A percentile compares a stretch with the other conserved stretches of the same genome.
Conservation (phyloP, 2,888 invertebrate genomes). For the Xestobium rufovillosum region DNA sequence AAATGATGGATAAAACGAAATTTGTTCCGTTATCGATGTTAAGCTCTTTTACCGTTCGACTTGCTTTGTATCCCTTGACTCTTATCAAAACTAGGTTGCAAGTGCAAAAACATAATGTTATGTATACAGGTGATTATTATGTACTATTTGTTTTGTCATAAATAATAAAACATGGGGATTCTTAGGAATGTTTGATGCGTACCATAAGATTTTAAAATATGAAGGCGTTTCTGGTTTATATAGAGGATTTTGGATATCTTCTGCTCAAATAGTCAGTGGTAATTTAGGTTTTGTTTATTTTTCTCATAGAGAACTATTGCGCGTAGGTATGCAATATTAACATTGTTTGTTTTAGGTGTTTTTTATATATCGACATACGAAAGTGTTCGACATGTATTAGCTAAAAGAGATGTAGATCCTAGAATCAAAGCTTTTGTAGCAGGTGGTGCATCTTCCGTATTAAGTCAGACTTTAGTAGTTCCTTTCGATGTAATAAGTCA, state of each 20-base stretch:
- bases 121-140: conserved; percentile 60
- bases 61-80: conserved; percentile 84
- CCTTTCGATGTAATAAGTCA: conserved; percentile 96
- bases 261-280: conserved; percentile 54
- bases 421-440: conserved; percentile 73
- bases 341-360: conserved; percentile 55
- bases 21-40: conserved; percentile 89
- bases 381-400: conserved; percentile 74
- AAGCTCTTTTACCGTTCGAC: conserved; percentile 71
- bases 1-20: conserved; percentile 95
- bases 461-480: conserved; percentile 91
- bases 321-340: too few species aligned
- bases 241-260: conserved; percentile 91
- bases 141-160: conserved; percentile 31
- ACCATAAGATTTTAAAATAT: conserved; percentile 71
- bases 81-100: conserved; percentile 93
- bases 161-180: conserved; percentile 15
- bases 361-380: conserved; percentile 94
- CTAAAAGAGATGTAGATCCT: conserved; percentile 56
- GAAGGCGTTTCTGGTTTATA: conserved; percentile 88
- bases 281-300: conserved; percentile 24
- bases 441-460: conserved; percentile 85
- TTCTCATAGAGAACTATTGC: too few species aligned
- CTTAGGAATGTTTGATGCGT: conserved; percentile 76
- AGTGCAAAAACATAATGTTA: conserved; percentile 71